Conservation (phyloP, 2,888 invertebrate species). For the Pristionchus arcanus region DNA sequence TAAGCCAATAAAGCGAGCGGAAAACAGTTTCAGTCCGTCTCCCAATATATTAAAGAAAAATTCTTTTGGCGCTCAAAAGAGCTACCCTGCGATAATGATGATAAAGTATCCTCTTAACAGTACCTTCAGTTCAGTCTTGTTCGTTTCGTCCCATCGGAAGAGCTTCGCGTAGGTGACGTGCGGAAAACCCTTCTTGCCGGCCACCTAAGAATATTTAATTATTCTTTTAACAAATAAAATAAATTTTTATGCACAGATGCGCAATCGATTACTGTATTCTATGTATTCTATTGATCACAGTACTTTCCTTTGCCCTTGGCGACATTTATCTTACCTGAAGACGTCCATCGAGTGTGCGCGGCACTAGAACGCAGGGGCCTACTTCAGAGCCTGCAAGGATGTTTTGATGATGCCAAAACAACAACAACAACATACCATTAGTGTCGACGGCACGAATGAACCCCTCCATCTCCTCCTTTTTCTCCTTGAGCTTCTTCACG, state of each 20-base stretch:
- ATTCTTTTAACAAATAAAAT: too few species aligned
- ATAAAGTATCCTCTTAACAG: neutral
- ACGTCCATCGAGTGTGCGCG: conserved; percentile 95
- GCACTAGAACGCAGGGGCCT: conserved; percentile 98
- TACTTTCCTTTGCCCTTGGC: neutral
- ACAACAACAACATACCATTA: conserved; percentile 83
- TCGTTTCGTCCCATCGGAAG: conserved; percentile 99
- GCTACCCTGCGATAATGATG: too few species aligned
- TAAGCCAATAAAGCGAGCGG: neutral
- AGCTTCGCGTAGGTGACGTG: conserved; percentile 98
- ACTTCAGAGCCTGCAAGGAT: conserved; percentile 85
- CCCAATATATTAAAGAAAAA: neutral
- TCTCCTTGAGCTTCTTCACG: conserved; percentile 84
- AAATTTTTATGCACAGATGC: too few species aligned
- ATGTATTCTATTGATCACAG: neutral
- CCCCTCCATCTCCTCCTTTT: conserved; percentile 96
- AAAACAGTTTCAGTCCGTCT: neutral
- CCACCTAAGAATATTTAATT: too few species aligned
- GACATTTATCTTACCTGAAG: conserved; percentile 86
- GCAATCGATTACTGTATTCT: neutral
- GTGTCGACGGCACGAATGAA: conserved; percentile 98
- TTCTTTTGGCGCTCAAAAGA: too few species aligned
- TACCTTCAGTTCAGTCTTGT: conserved; percentile 95
- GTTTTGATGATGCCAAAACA: neutral
- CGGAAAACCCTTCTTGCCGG: conserved; percentile 98